Evolutionary conservation across 2,113 vertebrate species (phyloP).

Genomic region (Propithecus coquereli): DNA sequence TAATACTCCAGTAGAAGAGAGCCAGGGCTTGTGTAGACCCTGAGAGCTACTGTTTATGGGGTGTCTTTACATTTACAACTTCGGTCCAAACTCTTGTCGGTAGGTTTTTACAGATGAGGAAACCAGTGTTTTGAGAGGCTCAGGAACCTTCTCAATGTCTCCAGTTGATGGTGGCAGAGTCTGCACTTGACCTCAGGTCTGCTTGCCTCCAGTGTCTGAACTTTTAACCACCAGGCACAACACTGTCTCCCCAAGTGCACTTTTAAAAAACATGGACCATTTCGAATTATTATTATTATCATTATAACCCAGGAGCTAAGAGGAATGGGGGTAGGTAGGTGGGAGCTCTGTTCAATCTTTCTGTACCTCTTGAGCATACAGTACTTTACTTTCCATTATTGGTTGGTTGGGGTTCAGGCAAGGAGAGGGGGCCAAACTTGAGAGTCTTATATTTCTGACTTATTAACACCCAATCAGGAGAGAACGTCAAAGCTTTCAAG

Average conservation of each 20-base stretch:
- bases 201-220: background rate
- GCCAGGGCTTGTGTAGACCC: background rate
- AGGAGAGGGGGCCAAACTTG: background rate
- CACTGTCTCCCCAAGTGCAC: background rate
- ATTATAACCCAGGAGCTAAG: background rate
- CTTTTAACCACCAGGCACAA: background rate
- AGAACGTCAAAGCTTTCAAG: constrained; percentile 15
- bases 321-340: background rate
- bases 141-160: background rate
- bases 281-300: background rate
- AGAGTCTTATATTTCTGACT: background rate
- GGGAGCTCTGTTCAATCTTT: background rate
- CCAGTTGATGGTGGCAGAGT: background rate
- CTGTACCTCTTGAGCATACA: background rate
- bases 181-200: background rate
- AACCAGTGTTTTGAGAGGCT: background rate
- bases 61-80: background rate
- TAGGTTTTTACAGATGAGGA: background rate
- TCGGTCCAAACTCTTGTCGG: background rate
- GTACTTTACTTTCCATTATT: background rate
- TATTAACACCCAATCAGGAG: background rate
- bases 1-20: background rate
- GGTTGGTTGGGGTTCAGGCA: background rate
- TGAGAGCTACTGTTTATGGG: background rate
- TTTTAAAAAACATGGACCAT: background rate